Evolutionary conservation across 35 echinoderm and acorn worm species (phyloP).

Genomic region (Amphiura filiformis): DNA sequence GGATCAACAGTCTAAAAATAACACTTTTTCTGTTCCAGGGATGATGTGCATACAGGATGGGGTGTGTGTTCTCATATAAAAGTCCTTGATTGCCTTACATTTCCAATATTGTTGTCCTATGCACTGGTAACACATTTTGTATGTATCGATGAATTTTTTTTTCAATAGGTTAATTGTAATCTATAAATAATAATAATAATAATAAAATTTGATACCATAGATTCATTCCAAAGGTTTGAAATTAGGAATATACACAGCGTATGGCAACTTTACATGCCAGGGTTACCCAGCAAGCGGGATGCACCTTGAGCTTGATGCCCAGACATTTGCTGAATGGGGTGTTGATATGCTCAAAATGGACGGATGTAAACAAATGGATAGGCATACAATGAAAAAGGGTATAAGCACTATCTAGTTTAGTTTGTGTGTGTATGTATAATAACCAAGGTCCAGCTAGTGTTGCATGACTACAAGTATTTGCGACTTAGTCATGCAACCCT

Average conservation of each 20-base stretch:
- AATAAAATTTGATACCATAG: too few species aligned
- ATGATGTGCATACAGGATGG: too few species aligned
- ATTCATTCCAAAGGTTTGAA: conserved; percentile 40
- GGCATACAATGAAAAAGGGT: conserved; percentile 42
- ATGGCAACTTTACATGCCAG: conserved; percentile 33
- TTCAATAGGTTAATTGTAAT: too few species aligned
- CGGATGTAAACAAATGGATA: conserved; percentile 29
- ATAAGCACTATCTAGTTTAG: neutral
- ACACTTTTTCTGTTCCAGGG: too few species aligned
- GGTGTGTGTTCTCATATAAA: too few species aligned
- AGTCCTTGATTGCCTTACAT: too few species aligned
- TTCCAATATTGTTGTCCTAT: too few species aligned
- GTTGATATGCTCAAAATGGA: conserved; percentile 55
- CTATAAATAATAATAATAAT: too few species aligned
- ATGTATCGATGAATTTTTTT: too few species aligned
- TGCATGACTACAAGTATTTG: too few species aligned
- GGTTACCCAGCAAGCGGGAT: conserved; percentile 42
- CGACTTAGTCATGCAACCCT: neutral
- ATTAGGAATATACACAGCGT: conserved; percentile 42
- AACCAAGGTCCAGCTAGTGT: neutral
- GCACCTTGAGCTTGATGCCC: conserved; percentile 36
- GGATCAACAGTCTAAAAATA: too few species aligned
- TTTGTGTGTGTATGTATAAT: neutral
- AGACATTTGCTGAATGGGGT: conserved; percentile 66
- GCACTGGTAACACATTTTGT: too few species aligned